These are phyloP conservation scores for Drepana falcataria DNA, from an alignment of 2,888 invertebrate species.

Conservation along the genomic window DNA sequence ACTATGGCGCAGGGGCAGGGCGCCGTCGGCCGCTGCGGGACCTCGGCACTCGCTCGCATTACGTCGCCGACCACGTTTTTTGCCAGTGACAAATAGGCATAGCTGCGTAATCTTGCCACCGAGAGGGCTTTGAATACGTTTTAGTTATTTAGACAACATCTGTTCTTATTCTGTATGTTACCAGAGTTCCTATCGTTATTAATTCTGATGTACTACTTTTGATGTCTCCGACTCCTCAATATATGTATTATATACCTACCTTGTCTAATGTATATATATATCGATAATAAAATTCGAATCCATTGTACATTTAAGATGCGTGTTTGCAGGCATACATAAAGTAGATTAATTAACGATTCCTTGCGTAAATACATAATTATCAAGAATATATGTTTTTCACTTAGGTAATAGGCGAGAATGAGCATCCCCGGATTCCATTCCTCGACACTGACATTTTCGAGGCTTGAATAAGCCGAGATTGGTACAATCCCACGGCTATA, in stretches of 20 bases:
- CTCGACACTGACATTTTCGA: background rate
- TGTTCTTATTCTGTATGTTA: background rate
- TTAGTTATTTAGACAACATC: constrained; percentile 5
- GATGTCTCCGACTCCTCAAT: too few species aligned
- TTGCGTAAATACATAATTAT: too few species aligned
- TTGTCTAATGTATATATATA: too few species aligned
- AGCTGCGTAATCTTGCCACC: constrained; percentile 23
- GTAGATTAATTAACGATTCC: too few species aligned
- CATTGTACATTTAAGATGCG: too few species aligned
- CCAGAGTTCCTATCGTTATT: too few species aligned
- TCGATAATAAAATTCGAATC: too few species aligned
- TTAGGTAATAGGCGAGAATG: too few species aligned
- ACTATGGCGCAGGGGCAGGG: background rate
- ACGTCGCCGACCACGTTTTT: constrained; percentile 21
- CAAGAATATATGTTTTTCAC: too few species aligned
- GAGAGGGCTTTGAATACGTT: constrained; percentile 9
- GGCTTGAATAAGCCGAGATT: background rate
- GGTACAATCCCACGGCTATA: background rate
- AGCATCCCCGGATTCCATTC: background rate
- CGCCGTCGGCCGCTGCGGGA: background rate
- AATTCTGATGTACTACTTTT: too few species aligned
- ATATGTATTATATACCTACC: too few species aligned
- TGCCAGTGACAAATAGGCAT: constrained; percentile 21
- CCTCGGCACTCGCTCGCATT: constrained; percentile 4
- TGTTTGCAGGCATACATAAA: too few species aligned